Conservation (phyloP, 2,797 vertebrate species). For the Carapus acus region DNA sequence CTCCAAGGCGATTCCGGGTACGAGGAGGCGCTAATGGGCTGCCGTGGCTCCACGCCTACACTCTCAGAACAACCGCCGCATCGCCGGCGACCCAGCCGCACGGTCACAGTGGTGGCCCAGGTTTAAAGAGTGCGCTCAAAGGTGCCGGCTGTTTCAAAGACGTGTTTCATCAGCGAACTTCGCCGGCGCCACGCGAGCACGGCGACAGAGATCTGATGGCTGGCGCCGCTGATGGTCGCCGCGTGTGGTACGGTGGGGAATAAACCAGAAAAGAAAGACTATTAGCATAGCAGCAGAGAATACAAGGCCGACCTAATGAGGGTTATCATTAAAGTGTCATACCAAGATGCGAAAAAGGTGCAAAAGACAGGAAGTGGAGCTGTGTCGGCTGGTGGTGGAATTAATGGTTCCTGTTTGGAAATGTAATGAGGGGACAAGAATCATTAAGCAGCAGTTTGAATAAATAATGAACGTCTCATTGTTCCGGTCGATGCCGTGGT, state of each 20-base stretch:
- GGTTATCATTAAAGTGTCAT: background rate
- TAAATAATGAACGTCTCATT: too few species aligned
- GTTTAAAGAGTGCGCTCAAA: conserved; percentile 64
- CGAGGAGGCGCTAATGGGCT: conserved; percentile 25
- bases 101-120: conserved; percentile 55
- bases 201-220: conserved; percentile 57
- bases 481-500: too few species aligned
- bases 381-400: too few species aligned
- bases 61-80: conserved; percentile 50
- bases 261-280: conserved; percentile 43
- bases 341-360: background rate
- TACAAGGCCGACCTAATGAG: background rate
- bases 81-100: conserved; percentile 53
- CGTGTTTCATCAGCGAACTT: conserved; percentile 64
- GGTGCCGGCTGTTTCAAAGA: conserved; percentile 65
- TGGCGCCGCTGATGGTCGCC: conserved; percentile 52
- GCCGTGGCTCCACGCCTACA: too few species aligned
- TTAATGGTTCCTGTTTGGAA: too few species aligned
- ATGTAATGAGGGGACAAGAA: too few species aligned
- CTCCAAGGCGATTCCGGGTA: conserved; percentile 46
- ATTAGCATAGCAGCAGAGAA: conserved; percentile 11
- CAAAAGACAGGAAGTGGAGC: too few species aligned
- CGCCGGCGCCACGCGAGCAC: conserved; percentile 54
- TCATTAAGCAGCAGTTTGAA: too few species aligned
- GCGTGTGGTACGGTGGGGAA: conserved; percentile 25